A percentile compares a stretch with the other conserved stretches of the same genome.
phyloP scores from a whole-genome alignment of 2,113 vertebrate genomes.

The Cephalophus harveyi region DNA sequence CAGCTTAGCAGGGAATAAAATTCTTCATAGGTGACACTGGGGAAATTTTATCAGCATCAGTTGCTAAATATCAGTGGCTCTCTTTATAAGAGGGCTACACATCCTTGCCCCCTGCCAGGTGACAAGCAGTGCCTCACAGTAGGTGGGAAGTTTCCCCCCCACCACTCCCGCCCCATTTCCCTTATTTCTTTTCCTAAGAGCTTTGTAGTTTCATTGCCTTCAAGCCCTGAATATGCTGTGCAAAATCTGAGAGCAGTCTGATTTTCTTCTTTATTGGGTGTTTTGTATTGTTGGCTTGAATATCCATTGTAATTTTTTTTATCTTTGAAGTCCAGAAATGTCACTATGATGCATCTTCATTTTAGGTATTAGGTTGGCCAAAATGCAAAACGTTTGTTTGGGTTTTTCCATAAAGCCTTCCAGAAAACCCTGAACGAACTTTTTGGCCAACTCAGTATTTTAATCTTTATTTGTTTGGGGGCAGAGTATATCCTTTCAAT shows the following conservation, averaged over 20 bases:
- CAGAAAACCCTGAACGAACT: background rate
- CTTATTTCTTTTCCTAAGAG: background rate
- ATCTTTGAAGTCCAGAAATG: background rate
- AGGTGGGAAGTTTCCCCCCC: too few relatives aligned
- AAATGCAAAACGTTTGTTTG: accelerated
- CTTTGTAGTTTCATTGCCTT: background rate
- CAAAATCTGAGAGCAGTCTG: background rate
- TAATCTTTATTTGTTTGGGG: background rate
- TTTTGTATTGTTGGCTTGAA: background rate
- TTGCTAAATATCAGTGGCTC: background rate
- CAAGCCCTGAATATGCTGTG: background rate
- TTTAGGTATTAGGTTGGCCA: background rate
- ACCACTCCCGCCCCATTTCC: background rate
- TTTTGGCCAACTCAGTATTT: background rate
- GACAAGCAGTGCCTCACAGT: too few relatives aligned
- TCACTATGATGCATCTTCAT: background rate
- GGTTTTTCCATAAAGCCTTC: background rate
- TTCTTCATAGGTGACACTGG: background rate
- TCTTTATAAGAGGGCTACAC: background rate
- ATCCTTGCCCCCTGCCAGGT: background rate
- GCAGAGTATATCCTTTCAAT: background rate
- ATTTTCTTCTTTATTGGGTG: background rate
- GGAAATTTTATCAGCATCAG: background rate
- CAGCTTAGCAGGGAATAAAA: conserved; percentile 20
- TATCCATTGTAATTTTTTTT: background rate